Percentiles rank a stretch among this genome's conserved stretches.
Conservation (phyloP, 2,797 vertebrate genomes). For the Scyliorhinus canicula region DNA sequence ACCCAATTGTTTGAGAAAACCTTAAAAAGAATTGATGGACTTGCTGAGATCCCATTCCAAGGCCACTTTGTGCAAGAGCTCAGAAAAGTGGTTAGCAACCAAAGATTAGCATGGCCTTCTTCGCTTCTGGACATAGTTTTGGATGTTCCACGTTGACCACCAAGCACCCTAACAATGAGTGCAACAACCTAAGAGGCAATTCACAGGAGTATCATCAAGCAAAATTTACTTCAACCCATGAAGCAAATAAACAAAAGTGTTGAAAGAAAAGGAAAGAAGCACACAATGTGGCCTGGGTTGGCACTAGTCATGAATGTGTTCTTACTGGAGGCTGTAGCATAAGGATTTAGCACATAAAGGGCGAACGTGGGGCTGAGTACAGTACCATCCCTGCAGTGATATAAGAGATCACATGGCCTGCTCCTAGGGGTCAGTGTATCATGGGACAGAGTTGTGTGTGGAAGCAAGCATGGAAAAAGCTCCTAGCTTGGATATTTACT, state of each 20-base stretch:
- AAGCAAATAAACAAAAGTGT: neutral
- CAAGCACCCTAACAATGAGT: neutral
- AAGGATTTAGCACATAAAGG: no score
- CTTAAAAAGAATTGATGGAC: neutral
- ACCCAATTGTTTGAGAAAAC: neutral
- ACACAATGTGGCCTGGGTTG: neutral
- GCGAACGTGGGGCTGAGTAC: no score
- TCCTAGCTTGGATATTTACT: no score
- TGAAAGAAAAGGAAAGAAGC: neutral
- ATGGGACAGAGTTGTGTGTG: no score
- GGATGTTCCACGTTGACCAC: neutral
- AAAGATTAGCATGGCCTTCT: neutral
- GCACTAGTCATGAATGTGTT: neutral
- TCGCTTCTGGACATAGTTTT: neutral
- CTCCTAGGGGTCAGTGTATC: no score
- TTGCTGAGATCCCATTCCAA: neutral
- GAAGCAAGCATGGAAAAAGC: no score
- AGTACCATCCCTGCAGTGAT: no score
- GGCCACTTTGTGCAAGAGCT: neutral
- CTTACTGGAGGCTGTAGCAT: neutral
- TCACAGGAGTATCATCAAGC: neutral
- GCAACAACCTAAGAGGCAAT: no score
- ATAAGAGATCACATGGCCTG: no score
- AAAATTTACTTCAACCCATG: neutral
- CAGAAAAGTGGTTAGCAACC: neutral